These are phyloP conservation scores for Bolinopsis microptera DNA, from an alignment of 37 sponge, comb jelly and placozoan genomes.

Conservation along the genomic window DNA sequence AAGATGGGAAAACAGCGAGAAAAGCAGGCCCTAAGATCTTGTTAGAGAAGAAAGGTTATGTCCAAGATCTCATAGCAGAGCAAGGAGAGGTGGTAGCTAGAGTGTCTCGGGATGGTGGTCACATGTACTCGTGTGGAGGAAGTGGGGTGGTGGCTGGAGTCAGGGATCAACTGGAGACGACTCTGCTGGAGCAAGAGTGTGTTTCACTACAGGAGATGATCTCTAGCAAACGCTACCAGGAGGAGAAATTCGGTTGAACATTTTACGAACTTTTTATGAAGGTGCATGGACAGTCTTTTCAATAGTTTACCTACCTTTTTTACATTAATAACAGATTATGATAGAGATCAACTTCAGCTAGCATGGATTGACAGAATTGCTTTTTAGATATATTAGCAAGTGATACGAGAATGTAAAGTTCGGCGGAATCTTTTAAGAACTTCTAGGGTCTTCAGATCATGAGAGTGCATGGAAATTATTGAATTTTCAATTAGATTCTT, in stretches of 20 bases:
- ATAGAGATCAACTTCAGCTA: no score
- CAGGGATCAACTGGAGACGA: background rate
- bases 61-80: background rate
- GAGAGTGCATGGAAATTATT: no score
- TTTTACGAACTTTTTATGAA: no score
- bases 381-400: no score
- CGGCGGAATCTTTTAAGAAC: no score
- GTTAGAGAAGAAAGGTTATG: background rate
- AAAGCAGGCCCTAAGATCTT: background rate
- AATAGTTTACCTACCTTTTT: no score
- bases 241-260: conserved; percentile 21
- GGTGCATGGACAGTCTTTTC: no score
- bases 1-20: background rate
- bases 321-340: no score
- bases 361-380: no score
- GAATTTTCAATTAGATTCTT: no score
- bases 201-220: background rate
- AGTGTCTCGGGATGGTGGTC: background rate
- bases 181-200: background rate
- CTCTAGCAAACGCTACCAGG: background rate
- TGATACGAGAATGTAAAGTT: no score
- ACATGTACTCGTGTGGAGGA: background rate
- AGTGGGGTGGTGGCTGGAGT: background rate
- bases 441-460: no score
- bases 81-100: background rate